These are phyloP conservation scores for Cynocephalus volans DNA, from an alignment of 2,113 vertebrate genomes.

Conservation along the genomic window DNA sequence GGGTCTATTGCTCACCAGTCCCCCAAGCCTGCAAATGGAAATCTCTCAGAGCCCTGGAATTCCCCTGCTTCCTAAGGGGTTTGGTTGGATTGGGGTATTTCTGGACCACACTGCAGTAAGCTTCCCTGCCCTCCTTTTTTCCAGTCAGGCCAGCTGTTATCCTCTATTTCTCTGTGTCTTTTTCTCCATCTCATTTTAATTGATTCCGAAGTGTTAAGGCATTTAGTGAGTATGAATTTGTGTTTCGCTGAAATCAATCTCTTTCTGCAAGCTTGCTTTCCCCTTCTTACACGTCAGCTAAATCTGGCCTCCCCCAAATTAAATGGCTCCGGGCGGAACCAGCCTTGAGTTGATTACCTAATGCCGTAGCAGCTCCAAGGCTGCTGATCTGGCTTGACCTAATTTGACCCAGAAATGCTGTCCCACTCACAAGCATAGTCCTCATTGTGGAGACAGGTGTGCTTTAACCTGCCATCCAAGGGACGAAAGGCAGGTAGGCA, in stretches of 20 bases:
- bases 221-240: constrained; percentile 82
- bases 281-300: constrained; percentile 84
- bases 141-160: neutral
- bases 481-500: neutral
- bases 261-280: constrained; percentile 87
- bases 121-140: neutral
- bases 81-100: neutral
- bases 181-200: constrained; percentile 83
- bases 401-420: constrained; percentile 81
- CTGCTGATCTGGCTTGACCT: constrained; percentile 79
- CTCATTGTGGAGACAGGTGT: neutral
- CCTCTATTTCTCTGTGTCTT: constrained; percentile 51
- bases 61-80: neutral
- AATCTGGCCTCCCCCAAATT: constrained; percentile 77
- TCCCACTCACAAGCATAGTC: neutral
- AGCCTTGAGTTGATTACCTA: constrained; percentile 75
- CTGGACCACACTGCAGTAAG: neutral
- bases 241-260: constrained; percentile 84
- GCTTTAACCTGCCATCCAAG: neutral
- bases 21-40: neutral
- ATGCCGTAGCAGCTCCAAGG: constrained; percentile 34
- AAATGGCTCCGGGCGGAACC: constrained; percentile 82
- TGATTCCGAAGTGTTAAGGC: constrained; percentile 86
- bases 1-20: neutral
- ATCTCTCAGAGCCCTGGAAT: neutral